A percentile compares a stretch with the other conserved stretches of the same genome.
These are phyloP conservation scores for Metopia argyrocephala DNA, from an alignment of 2,888 invertebrate genomes.

Conservation along the genomic window DNA sequence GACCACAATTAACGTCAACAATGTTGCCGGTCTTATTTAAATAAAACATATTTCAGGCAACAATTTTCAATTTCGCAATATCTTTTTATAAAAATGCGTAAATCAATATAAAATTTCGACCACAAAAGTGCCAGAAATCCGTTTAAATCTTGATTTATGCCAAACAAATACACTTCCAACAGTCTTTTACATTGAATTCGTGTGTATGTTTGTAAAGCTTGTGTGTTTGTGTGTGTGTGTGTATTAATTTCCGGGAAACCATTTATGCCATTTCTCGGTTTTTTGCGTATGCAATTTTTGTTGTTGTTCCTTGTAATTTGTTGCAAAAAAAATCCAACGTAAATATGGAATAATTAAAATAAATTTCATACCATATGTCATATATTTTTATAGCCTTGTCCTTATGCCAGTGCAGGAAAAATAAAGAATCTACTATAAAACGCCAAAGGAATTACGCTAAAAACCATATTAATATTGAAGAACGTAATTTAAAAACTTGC, in stretches of 20 bases:
- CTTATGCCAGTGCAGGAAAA: not conserved
- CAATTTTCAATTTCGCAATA: not conserved
- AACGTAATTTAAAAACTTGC: not conserved
- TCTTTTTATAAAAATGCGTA: not conserved
- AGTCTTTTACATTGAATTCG: slow-evolving; percentile 8
- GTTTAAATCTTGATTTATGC: slow-evolving; percentile 54
- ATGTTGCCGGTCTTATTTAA: slow-evolving; percentile 1
- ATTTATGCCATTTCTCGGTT: slow-evolving; percentile 10
- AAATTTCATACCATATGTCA: slow-evolving; percentile 5
- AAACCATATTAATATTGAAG: not conserved
- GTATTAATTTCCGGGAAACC: slow-evolving; percentile 14
- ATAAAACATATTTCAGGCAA: slow-evolving; percentile 10
- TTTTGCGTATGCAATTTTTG: not conserved
- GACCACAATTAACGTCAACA: slow-evolving; percentile 31
- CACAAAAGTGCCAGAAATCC: slow-evolving; percentile 44
- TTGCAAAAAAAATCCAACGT: too few species aligned
- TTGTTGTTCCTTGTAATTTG: not conserved
- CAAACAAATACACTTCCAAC: slow-evolving; percentile 43
- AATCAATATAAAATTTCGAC: slow-evolving; percentile 27
- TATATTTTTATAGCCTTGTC: not conserved
- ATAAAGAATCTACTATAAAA: not conserved
- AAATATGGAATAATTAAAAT: slow-evolving; percentile 38
- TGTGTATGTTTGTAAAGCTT: not conserved
- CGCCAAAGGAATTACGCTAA: not conserved
- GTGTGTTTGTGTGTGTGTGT: not conserved